These are phyloP conservation scores for Lerista edwardsae DNA, from an alignment of 2,797 vertebrate species.

Conservation along the genomic window DNA sequence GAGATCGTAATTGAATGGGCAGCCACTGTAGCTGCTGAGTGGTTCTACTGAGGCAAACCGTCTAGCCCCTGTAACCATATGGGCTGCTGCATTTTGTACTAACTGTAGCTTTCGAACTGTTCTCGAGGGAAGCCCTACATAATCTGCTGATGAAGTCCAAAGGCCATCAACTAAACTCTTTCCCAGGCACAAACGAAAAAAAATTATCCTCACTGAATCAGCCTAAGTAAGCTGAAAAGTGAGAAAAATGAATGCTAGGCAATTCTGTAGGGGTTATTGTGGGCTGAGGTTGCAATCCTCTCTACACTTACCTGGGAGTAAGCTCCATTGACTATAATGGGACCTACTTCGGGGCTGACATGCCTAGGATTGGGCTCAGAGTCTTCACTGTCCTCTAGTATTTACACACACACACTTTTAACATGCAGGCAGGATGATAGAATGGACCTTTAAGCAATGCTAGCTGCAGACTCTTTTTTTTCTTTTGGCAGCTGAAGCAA, in stretches of 20 bases:
- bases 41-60: too few species aligned
- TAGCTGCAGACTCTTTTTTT: not conserved
- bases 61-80: too few species aligned
- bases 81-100: too few species aligned
- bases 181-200: not conserved
- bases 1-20: too few species aligned
- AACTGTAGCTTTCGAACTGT: too few species aligned
- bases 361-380: too few species aligned
- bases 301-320: too few species aligned
- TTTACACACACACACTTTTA: not conserved
- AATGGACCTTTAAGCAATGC: not conserved
- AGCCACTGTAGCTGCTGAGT: too few species aligned
- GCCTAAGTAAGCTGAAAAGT: not conserved
- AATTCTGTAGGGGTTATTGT: not conserved
- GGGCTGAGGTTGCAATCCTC: too few species aligned
- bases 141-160: not conserved
- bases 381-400: not conserved
- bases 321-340: too few species aligned
- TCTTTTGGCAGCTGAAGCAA: not conserved
- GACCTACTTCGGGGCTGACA: too few species aligned
- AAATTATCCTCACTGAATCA: not conserved
- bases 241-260: not conserved
- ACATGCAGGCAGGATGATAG: not conserved
- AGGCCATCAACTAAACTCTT: not conserved
- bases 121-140: too few species aligned